These are phyloP conservation scores for Malthinus seriepunctatus DNA, from an alignment of 2,888 invertebrate genomes.

Conservation along the genomic window DNA sequence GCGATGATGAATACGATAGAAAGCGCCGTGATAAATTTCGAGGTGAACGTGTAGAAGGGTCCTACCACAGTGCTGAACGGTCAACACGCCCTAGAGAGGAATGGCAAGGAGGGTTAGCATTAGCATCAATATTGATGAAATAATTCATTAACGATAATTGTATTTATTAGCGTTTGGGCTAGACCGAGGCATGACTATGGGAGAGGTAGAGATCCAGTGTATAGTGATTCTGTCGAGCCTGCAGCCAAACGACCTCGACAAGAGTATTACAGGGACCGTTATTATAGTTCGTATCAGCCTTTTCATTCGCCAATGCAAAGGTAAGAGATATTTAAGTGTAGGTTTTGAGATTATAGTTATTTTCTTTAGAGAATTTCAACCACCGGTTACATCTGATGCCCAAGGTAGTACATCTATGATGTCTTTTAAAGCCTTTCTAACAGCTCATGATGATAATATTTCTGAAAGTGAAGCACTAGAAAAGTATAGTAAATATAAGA, in stretches of 20 bases:
- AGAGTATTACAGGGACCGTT: slow-evolving; percentile 53
- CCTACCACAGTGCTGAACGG: slow-evolving; percentile 73
- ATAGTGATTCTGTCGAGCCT: slow-evolving; percentile 79
- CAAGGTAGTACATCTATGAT: slow-evolving; percentile 91
- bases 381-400: slow-evolving; percentile 46
- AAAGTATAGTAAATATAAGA: slow-evolving; percentile 98
- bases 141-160: background rate
- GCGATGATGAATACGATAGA: slow-evolving; percentile 97
- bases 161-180: slow-evolving; percentile 54
- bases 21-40: slow-evolving; percentile 95
- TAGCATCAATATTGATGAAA: background rate
- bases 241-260: slow-evolving; percentile 75
- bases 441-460: slow-evolving; percentile 97
- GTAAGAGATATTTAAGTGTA: slow-evolving; percentile 50
- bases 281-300: slow-evolving; percentile 52
- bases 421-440: slow-evolving; percentile 95
- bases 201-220: slow-evolving; percentile 71
- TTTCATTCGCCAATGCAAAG: slow-evolving; percentile 56
- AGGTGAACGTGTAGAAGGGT: slow-evolving; percentile 82
- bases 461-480: slow-evolving; percentile 95
- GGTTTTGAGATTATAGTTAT: background rate
- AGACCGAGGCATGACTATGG: slow-evolving; percentile 81
- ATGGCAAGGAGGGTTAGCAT: slow-evolving; percentile 69
- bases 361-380: slow-evolving; percentile 58
- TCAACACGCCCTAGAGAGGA: slow-evolving; percentile 72